Evolutionary conservation across 2,797 vertebrate species (phyloP), one percentile per base, ranked within the genome.

Genomic region (Toxotes lorentzi): DNA sequence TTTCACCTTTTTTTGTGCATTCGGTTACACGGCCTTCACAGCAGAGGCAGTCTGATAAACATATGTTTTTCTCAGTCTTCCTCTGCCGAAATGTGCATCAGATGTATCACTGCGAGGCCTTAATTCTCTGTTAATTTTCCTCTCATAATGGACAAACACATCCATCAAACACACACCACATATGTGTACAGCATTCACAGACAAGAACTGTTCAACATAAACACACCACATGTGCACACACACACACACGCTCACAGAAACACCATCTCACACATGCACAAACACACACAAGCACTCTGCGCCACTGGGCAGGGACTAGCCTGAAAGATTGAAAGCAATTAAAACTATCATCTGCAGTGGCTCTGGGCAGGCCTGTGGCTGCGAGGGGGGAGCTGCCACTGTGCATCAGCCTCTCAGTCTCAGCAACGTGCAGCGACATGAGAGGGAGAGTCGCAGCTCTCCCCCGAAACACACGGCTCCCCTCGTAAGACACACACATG

Each of bases 251-350:
- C 73, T 51, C 72, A 41, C 40, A 73, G 30, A 47, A 47, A 13
- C 48, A 27, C 48, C 34, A 67, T 54, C 64, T 11, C 66, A 68
- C 81, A 69, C 54, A 73, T 35, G 63, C 70, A 70, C 23, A 62
- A 13, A 70, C 65, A 80, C 82, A 81, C 87, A 90, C 86, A 79
- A 85, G 87, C 92, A 93, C 93, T 93, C 89, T 90, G 91, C 54
- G 93, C 95, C 95, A 95, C 87, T 95, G 95, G 95, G 95, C 94
- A 96, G 85, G 87, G 95, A 95, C 95, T 95, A 94, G 96, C 95
- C 96, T 96, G 96, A 97, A 95, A 96, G 97, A 97, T 97, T 97
- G 97, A 98, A 97, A 97, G 97, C 97, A 98, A 98, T 99, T 99
- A 99, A 98, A 98, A 97, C 96, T 97, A 97, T 97, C 97, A 97